Base-by-base conservation (phyloP, 2,113 vertebrate species). In the Orientallactaga bullata region DNA sequence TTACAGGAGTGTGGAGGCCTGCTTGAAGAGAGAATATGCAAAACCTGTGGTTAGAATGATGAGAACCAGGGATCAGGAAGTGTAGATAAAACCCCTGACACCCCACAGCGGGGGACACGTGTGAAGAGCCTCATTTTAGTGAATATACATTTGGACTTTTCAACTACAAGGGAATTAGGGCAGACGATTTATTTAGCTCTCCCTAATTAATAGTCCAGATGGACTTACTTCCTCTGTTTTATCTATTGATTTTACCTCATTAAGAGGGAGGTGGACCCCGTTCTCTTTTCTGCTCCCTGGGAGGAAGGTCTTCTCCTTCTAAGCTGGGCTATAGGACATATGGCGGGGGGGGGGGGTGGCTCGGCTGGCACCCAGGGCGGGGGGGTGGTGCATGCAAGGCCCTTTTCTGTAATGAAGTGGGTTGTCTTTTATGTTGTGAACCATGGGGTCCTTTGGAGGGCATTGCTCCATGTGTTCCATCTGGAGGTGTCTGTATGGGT, bases 91-190 rank as follows among this genome's bases (percentile, higher is more conserved):
- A 72, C 74, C 85, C 71, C 74, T 88, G 90, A 90, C 95, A 68
- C 93, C 74, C 7, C 90, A 10, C 88, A 90, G 95, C 6, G 3
- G 88, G 95, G 90, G 78, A 42, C 66, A 18, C n/a, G 30, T 10
- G 63, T 82, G 39, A 28, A 92, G 94, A 94, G 69, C 88, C 85
- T 90, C 61, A 77, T 84, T 94, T 76, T 95, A 94, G 96, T 94
- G 95, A 96, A 94, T 94, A 92, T 88, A 91, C 92, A 87, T 95
- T 95, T 92, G 83, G 92, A 93, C 90, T 96, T 97, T 83, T 94
- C 79, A 68, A 68, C 88, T 79, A 51, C 72, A 77, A 94, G 88
- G 72, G 89, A 95, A 86, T 89, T 83, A 92, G 94, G 86, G 92
- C 83, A 90, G 77, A 83, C 60, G 85, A 69, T 92, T 93, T 94